Base-by-base conservation (phyloP, 2,113 vertebrate species). In the Ivindomyrus marchei region DNA sequence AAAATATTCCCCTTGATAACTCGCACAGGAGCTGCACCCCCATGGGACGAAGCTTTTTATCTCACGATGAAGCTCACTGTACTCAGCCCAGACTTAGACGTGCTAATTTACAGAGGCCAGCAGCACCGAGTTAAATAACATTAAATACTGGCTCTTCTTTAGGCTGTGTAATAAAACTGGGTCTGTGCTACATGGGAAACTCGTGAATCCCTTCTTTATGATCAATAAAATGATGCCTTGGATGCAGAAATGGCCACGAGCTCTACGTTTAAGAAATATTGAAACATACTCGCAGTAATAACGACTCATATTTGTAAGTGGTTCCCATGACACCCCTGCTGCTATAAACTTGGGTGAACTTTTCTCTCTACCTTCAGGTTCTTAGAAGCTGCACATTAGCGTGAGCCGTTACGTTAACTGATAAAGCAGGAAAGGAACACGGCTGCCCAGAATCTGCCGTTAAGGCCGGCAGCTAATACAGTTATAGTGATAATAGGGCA, bases 311-410 rank as follows among this genome's bases (percentile, higher is more conserved):
- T 56, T 84, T 27, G 74, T 42, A 46, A 70, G 49, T 50, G 66
- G 27, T 53, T 50, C 50, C 24, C 24, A 31, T 36, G 15, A 42
- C 24, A 13, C 50, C 42, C 56, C 53, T 21, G 10, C 5, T 36
- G 42, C 45, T 50, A 31, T 66, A n/a, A 88, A 52, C 24, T 6
- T 7, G 91, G 91, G 47, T 89, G 85, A 77, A 89, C 91, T 93
- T 91, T 91, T 89, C 50, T 92, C 83, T 90, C 90, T 92, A 94
- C 93, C 94, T 94, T 93, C 89, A 58, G 91, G 91, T 91, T 88
- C 50, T 92, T 90, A 91, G 90, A 92, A 85, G 90, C 91, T 91
- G 90, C 31, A 88, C 91, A 94, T 94, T 94, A 95, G 92, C 93
- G 85, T 92, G 52, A 89, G 92, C 90, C 53, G 90, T 93, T 93